A percentile compares a stretch with the other conserved stretches of the same genome.
Conservation (phyloP, 2,888 invertebrate genomes). For the Serripes groenlandicus region DNA sequence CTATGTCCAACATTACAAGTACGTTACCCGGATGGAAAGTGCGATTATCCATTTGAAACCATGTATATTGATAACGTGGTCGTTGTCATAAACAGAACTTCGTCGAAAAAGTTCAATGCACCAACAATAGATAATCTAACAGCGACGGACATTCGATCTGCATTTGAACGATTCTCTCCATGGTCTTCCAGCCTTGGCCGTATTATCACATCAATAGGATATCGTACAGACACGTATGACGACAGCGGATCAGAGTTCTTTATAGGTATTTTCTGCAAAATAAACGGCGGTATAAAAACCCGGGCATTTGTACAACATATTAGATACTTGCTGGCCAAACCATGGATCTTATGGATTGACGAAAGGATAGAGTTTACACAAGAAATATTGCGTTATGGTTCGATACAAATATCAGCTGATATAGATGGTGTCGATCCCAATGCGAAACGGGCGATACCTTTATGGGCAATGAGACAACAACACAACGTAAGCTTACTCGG, state of each 20-base stretch:
- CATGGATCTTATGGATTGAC: neutral
- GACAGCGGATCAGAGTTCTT: neutral
- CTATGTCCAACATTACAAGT: constrained; percentile 1
- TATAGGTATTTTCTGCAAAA: neutral
- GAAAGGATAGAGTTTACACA: neutral
- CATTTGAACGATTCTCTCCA: neutral
- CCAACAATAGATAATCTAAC: no score
- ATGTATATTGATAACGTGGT: neutral
- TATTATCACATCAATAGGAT: neutral
- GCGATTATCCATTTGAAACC: neutral
- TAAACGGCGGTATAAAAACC: neutral
- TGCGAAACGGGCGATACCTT: neutral
- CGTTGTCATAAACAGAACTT: neutral
- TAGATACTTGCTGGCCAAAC: neutral
- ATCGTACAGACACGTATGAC: neutral
- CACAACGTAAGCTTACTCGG: neutral
- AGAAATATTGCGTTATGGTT: neutral
- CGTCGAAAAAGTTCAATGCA: no score
- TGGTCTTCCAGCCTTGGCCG: neutral
- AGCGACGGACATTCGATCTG: neutral
- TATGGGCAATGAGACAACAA: neutral
- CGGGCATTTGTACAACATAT: neutral
- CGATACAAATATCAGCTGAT: neutral
- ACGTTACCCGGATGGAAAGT: neutral
- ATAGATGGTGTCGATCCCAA: no score